These are phyloP conservation scores for Macrotis lagotis DNA, from an alignment of 2,113 vertebrate species.

Conservation along the genomic window DNA sequence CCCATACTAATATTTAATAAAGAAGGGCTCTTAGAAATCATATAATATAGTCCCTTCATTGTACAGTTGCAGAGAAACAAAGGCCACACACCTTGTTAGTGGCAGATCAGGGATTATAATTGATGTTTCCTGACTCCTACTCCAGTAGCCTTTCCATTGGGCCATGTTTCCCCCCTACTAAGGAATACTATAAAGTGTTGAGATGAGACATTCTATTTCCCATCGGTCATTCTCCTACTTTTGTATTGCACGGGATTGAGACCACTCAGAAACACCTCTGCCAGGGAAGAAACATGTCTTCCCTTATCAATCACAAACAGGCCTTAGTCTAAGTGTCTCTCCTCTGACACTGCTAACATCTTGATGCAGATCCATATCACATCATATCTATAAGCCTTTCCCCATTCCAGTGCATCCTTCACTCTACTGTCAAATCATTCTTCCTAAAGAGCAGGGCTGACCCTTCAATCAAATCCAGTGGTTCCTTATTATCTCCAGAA, in stretches of 20 bases:
- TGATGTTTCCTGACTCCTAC: not conserved
- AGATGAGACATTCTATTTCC: not conserved
- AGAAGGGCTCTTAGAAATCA: not conserved
- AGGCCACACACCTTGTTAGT: not conserved
- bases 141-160: not conserved
- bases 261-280: not conserved
- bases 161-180: not conserved
- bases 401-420: not conserved
- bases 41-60: not conserved
- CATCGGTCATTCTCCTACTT: not conserved
- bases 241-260: not conserved
- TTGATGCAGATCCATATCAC: not conserved
- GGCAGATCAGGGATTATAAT: not conserved
- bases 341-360: not conserved
- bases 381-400: not conserved
- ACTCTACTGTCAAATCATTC: not conserved
- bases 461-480: not conserved
- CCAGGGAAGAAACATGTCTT: not conserved
- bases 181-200: not conserved
- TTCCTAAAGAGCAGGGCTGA: not conserved
- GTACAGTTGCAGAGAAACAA: not conserved
- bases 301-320: not conserved
- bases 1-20: not conserved
- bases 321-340: not conserved
- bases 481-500: not conserved